These are phyloP conservation scores for Remorina albescens DNA, from an alignment of 2,797 vertebrate genomes.

Conservation along the genomic window DNA sequence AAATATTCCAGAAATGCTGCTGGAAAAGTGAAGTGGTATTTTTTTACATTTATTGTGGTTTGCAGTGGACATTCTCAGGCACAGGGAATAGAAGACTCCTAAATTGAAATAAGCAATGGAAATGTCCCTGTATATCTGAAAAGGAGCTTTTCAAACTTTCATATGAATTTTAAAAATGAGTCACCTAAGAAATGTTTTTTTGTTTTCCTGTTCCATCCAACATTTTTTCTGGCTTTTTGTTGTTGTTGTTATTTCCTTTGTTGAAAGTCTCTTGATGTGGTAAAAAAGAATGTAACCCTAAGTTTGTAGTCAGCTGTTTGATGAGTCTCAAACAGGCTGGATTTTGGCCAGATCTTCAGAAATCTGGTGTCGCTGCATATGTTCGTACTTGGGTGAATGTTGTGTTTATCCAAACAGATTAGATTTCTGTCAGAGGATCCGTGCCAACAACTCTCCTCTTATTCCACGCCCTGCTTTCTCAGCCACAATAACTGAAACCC, in stretches of 20 bases:
- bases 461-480: slow-evolving; percentile 55
- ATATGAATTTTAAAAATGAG: not conserved
- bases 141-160: not conserved
- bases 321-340: slow-evolving; percentile 29
- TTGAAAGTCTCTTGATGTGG: slow-evolving; percentile 18
- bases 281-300: slow-evolving; percentile 16
- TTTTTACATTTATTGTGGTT: not conserved
- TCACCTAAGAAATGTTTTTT: not conserved
- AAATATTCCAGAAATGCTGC: slow-evolving; percentile 5
- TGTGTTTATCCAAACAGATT: slow-evolving; percentile 73
- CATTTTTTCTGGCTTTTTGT: not conserved
- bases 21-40: not conserved
- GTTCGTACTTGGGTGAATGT: slow-evolving; percentile 35
- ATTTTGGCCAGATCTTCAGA: slow-evolving; percentile 30
- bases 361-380: slow-evolving; percentile 25
- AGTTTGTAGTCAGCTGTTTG: slow-evolving; percentile 37
- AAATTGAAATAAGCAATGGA: not conserved
- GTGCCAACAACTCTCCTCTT: slow-evolving; percentile 59
- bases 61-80: too few species aligned
- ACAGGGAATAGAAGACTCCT: not conserved
- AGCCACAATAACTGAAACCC: slow-evolving; percentile 67
- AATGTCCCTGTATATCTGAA: not conserved
- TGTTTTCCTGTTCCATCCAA: not conserved
- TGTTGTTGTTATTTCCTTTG: too few species aligned
- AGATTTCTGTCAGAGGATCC: slow-evolving; percentile 54